These are phyloP conservation scores for Anolis carolinensis DNA, from an alignment of 2,113 vertebrate genomes.

Conservation along the genomic window DNA sequence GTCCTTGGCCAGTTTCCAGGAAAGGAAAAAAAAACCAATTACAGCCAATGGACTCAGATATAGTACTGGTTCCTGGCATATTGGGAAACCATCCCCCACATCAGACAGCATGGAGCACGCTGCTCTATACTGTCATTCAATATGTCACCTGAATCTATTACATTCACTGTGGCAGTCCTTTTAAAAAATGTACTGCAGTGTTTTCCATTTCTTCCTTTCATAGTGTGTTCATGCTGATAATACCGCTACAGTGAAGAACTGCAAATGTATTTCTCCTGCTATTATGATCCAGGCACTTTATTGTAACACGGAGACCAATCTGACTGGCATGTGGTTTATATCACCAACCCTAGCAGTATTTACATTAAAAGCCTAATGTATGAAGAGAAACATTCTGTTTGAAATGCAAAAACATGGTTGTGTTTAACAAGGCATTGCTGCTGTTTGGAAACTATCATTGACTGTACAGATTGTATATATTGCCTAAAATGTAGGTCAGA, in stretches of 20 bases:
- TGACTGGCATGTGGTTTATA: conserved; percentile 8
- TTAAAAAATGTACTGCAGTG: background rate
- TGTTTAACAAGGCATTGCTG: conserved; percentile 22
- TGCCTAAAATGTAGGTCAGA: conserved; percentile 58
- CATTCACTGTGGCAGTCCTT: background rate
- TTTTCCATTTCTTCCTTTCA: background rate
- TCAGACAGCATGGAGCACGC: no score
- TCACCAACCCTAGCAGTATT: background rate
- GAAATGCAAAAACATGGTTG: conserved; percentile 1
- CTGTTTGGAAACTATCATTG: conserved; percentile 25
- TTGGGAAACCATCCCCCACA: no score
- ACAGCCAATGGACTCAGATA: no score
- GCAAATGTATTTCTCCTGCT: conserved; percentile 16
- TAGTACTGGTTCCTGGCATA: no score
- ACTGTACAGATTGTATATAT: conserved; percentile 36
- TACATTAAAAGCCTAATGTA: conserved; percentile 16
- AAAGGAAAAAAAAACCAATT: no score
- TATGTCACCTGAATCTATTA: background rate
- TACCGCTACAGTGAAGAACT: conserved; percentile 3
- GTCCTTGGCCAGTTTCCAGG: no score
- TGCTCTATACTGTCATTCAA: background rate
- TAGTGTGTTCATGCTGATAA: background rate
- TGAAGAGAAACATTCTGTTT: conserved; percentile 21
- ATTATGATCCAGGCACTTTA: conserved; percentile 10
- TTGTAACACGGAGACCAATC: conserved; percentile 6